Conservation (phyloP, 2,888 invertebrate species). For the Cactoblastis cactorum region DNA sequence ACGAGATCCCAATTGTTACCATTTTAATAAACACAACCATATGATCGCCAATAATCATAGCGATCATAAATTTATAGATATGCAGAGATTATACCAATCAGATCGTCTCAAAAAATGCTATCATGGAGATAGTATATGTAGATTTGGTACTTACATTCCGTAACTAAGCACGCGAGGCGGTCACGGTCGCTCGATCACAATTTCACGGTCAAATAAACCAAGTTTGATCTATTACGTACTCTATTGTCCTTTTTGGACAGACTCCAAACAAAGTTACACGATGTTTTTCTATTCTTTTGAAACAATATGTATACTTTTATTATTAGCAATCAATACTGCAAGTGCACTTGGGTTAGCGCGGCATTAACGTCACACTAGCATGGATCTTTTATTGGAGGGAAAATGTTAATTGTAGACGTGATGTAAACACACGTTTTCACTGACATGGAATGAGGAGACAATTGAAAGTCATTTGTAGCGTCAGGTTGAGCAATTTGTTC, state of each 20-base stretch:
- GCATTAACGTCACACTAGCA: too few relatives aligned
- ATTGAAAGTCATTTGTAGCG: too few relatives aligned
- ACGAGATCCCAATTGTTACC: not conserved
- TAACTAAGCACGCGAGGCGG: slow-evolving; percentile 49
- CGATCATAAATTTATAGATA: too few relatives aligned
- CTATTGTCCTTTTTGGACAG: slow-evolving; percentile 47
- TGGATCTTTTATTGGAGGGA: too few relatives aligned
- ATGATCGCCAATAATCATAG: not conserved
- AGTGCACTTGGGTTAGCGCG: too few relatives aligned
- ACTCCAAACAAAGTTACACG: slow-evolving; percentile 21
- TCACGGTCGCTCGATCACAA: slow-evolving; percentile 60
- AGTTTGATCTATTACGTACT: slow-evolving; percentile 59
- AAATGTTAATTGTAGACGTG: too few relatives aligned
- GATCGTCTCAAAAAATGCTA: slow-evolving; percentile 17
- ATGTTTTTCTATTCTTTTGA: not conserved
- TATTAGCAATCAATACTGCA: too few relatives aligned
- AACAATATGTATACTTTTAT: too few relatives aligned
- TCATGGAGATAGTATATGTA: slow-evolving; percentile 23
- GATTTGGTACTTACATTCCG: slow-evolving; percentile 44
- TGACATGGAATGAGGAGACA: too few relatives aligned
- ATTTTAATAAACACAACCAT: not conserved
- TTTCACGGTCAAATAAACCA: slow-evolving; percentile 70
- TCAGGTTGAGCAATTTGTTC: too few relatives aligned
- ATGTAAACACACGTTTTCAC: too few relatives aligned
- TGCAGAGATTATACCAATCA: not conserved